These are phyloP conservation scores for Denticeps clupeoides DNA, from an alignment of 2,797 vertebrate species.

Conservation along the genomic window DNA sequence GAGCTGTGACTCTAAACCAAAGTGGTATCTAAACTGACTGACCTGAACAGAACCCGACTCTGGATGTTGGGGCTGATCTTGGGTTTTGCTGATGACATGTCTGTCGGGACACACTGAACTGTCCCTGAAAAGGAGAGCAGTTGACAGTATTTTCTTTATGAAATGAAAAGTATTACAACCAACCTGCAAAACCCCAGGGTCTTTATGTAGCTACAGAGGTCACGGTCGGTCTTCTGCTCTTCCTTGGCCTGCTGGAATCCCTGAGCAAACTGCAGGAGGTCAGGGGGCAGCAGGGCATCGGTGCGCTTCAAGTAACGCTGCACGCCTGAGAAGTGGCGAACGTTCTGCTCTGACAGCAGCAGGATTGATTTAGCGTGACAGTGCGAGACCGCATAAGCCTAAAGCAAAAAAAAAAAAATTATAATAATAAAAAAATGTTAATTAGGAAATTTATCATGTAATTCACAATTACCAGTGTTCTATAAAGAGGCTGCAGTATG, in stretches of 20 bases:
- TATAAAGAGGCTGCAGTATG: too few relatives aligned
- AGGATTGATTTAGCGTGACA: slow-evolving; percentile 48
- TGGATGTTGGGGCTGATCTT: slow-evolving; percentile 45
- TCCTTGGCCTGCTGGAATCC: slow-evolving; percentile 43
- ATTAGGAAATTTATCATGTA: too few relatives aligned
- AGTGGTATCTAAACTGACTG: too few relatives aligned
- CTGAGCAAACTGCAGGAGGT: slow-evolving; percentile 48
- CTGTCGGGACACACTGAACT: slow-evolving; percentile 47
- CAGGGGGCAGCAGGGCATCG: slow-evolving; percentile 35
- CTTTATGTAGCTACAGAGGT: slow-evolving; percentile 56
- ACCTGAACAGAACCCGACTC: slow-evolving; percentile 46
- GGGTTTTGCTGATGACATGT: slow-evolving; percentile 37
- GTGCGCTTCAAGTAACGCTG: slow-evolving; percentile 51
- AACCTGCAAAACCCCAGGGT: slow-evolving; percentile 62
- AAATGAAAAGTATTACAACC: not conserved
- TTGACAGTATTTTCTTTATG: too few relatives aligned
- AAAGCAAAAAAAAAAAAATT: too few relatives aligned
- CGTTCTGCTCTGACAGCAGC: slow-evolving; percentile 55
- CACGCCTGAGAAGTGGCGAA: slow-evolving; percentile 42
- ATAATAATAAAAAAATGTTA: too few relatives aligned
- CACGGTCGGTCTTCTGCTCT: slow-evolving; percentile 35
- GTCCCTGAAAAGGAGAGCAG: too few relatives aligned
- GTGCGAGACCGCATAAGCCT: too few relatives aligned
- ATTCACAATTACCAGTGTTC: too few relatives aligned
- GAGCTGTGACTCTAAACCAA: too few relatives aligned